A percentile compares a stretch with the other conserved stretches of the same genome.
Evolutionary conservation across 2,113 vertebrate genomes (phyloP).

Genomic region (Pandion haliaetus): DNA sequence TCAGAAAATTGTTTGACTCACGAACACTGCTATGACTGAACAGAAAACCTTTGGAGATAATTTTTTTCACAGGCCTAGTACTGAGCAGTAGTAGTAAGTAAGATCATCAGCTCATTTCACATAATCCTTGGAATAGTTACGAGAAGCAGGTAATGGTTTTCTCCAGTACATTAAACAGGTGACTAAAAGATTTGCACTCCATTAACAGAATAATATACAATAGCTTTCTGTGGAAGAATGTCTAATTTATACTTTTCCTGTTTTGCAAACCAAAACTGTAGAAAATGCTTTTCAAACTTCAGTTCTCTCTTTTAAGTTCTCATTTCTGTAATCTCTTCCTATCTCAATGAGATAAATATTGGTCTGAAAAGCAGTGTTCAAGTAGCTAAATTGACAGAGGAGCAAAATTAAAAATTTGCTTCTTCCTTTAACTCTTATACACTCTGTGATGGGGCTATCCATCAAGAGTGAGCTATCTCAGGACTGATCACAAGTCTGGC

Average conservation of each 20-base stretch:
- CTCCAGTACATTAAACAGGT: conserved; percentile 27
- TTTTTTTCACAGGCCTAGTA: not conserved
- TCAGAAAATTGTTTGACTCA: not conserved
- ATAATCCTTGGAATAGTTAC: not conserved
- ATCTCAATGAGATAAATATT: conserved; percentile 35
- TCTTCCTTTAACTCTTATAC: conserved; percentile 13
- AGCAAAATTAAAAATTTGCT: conserved; percentile 59
- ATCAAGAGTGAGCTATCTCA: conserved; percentile 64
- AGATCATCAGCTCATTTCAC: not conserved
- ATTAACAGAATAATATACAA: conserved; percentile 13
- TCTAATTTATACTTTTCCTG: not conserved
- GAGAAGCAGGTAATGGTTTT: conserved; percentile 23
- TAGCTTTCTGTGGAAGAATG: not conserved
- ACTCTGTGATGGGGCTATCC: conserved; percentile 37
- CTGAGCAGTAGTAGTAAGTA: not conserved
- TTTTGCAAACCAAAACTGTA: conserved; percentile 26
- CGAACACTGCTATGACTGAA: not conserved
- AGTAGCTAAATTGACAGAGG: conserved; percentile 17
- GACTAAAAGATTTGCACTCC: conserved; percentile 3
- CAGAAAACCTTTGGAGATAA: not conserved
- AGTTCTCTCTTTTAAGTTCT: not conserved
- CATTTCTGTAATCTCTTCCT: conserved; percentile 43
- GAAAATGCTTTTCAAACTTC: conserved; percentile 12
- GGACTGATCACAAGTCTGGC: conserved; percentile 51
- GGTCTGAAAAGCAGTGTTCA: conserved; percentile 6